Conservation (phyloP, 2,797 vertebrate species). For the Pipistrellus kuhlii region DNA sequence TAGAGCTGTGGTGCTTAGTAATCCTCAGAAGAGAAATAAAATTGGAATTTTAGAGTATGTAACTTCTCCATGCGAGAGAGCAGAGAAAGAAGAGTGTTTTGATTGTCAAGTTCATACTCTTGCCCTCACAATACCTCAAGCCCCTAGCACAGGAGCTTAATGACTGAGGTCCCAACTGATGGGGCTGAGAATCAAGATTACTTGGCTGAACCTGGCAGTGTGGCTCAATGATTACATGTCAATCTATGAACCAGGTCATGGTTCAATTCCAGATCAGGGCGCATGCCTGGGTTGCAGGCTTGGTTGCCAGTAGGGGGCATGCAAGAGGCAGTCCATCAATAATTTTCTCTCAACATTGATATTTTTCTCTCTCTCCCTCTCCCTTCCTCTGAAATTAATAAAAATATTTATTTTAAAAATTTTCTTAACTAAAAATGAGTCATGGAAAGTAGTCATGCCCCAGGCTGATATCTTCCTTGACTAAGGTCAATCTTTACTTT, state of each 20-base stretch:
- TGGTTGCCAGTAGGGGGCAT: too few relatives aligned
- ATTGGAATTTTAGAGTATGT: not conserved
- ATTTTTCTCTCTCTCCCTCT: too few relatives aligned
- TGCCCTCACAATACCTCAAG: not conserved
- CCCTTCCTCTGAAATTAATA: too few relatives aligned
- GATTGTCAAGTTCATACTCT: not conserved
- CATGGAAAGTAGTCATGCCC: not conserved
- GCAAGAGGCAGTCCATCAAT: too few relatives aligned
- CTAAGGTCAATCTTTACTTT: not conserved
- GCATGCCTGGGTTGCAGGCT: too few relatives aligned
- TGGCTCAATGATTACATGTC: too few relatives aligned
- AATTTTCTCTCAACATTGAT: too few relatives aligned
- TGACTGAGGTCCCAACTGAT: not conserved
- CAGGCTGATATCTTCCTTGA: not conserved
- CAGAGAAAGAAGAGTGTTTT: not conserved
- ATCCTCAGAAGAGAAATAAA: not conserved
- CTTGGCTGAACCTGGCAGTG: not conserved
- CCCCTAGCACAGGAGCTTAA: not conserved
- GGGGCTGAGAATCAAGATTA: not conserved
- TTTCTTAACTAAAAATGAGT: not conserved
- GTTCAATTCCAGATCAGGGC: too few relatives aligned
- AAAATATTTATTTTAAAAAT: not conserved
- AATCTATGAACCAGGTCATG: too few relatives aligned
- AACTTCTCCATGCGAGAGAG: not conserved
- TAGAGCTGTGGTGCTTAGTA: not conserved